Percentiles rank a stretch among this genome's conserved stretches.
Conservation (phyloP, 2,797 vertebrate species). For the Enteromius afrohamiltoni region DNA sequence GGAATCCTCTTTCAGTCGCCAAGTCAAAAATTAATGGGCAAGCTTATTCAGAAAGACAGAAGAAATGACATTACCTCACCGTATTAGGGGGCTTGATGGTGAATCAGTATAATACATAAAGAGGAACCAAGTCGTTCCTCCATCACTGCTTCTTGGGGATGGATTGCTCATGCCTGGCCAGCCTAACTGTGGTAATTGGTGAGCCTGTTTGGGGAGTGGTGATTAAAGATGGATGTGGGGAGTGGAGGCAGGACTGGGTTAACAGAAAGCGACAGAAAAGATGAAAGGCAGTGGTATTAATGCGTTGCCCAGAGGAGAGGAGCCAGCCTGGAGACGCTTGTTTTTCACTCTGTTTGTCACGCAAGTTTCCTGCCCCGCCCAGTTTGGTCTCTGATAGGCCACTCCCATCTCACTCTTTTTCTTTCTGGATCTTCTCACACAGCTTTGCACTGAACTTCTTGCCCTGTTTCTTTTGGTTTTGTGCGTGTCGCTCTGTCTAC, state of each 20-base stretch:
- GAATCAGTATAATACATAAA: slow-evolving; percentile 45
- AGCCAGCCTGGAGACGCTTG: slow-evolving; percentile 53
- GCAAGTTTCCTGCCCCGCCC: slow-evolving; percentile 61
- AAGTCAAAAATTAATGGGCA: slow-evolving; percentile 59
- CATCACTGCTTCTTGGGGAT: slow-evolving; percentile 45
- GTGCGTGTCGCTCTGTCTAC: not conserved
- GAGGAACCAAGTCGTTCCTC: slow-evolving; percentile 36
- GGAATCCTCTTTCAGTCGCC: slow-evolving; percentile 49
- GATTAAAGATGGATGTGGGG: slow-evolving; percentile 68
- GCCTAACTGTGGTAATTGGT: slow-evolving; percentile 56
- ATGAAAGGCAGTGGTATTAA: slow-evolving; percentile 69
- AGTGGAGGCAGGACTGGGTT: slow-evolving; percentile 59
- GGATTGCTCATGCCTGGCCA: slow-evolving; percentile 43
- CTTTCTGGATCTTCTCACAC: not conserved
- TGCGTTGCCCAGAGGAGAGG: slow-evolving; percentile 65
- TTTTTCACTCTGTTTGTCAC: slow-evolving; percentile 66
- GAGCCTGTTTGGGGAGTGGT: slow-evolving; percentile 58
- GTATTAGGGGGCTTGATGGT: slow-evolving; percentile 33
- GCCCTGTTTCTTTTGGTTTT: not conserved
- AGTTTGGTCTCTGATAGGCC: slow-evolving; percentile 35
- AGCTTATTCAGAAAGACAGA: slow-evolving; percentile 54
- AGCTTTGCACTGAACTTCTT: not conserved
- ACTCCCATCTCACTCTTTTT: slow-evolving; percentile 19
- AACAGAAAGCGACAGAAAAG: slow-evolving; percentile 73
- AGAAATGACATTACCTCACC: slow-evolving; percentile 35